Base-by-base conservation (phyloP, 2,797 vertebrate species). In the Helicolenus hilgendorfi region DNA sequence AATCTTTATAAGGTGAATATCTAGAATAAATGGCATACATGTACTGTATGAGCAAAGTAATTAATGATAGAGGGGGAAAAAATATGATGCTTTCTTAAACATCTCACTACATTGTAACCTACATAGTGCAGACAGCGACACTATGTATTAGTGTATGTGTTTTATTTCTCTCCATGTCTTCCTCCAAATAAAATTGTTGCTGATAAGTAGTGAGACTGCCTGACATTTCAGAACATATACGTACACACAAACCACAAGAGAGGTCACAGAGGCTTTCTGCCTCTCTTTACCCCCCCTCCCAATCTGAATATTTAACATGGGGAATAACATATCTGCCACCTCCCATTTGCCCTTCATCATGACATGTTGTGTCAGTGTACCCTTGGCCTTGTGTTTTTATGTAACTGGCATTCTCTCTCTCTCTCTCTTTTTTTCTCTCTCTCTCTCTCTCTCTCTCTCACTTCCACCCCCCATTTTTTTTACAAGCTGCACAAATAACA, bases 401-500 rank as follows among this genome's bases (percentile, higher is more conserved):
- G 41, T 64, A 77, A 73, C 62, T 73, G 75, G 67, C 79, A 82
- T 62, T 78, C 63, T 49, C 11, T 58, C 8, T 56, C 58, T 24
- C 35, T 65, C 56, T 18, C 69, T 38, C 15, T 36, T 10, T 35
- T 8, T n/a, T n/a, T n/a, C 33, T 64, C 55, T 27, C 68, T 36
- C 14, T 27, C 26, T 27, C 33, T 3, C 35, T 22, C 33, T 60
- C 56, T 18, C 62, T n/a, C 11, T 22, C 33, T 60, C 56, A 13
- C 62, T n/a, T 8, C 53, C 49, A 27, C 3, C 26, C 60, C 2
- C 53, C 36, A 1, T 38, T 14, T 38, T 36, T 76, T 89, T 88
- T 83, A 74, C 73, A 84, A 76, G 76, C 77, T 77, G 64, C 72
- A 81, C 83, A 92, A 89, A 94, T 79, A 90, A 86, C 85, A 87